A percentile compares a stretch with the other conserved stretches of the same genome.
These are phyloP conservation scores for Oenanthe melanoleuca DNA, from an alignment of 2,113 vertebrate species.

Conservation along the genomic window DNA sequence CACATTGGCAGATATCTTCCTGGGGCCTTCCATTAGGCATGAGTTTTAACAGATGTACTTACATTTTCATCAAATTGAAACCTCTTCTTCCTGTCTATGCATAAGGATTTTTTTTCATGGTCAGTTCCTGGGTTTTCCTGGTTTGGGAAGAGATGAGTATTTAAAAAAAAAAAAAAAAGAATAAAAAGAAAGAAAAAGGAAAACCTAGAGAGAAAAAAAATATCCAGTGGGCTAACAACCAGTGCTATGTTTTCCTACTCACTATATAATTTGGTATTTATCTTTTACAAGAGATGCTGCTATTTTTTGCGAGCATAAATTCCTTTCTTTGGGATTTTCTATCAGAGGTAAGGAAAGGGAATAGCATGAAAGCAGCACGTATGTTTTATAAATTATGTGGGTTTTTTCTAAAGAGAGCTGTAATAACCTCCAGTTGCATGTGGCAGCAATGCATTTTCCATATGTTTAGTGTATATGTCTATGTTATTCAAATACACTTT, in stretches of 20 bases:
- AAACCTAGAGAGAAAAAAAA: neutral
- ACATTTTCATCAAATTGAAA: neutral
- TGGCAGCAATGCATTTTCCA: constrained; percentile 24
- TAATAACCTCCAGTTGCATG: neutral
- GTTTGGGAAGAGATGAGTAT: neutral
- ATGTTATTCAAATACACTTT: neutral
- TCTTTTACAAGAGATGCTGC: constrained; percentile 30
- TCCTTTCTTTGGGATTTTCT: constrained; percentile 15
- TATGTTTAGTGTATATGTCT: neutral
- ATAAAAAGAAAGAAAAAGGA: neutral
- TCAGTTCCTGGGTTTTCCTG: neutral
- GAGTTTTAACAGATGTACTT: neutral
- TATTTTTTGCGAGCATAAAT: neutral
- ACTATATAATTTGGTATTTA: neutral
- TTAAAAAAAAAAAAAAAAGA: neutral
- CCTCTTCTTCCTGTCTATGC: neutral
- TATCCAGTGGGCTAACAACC: too few species aligned
- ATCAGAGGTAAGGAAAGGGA: neutral
- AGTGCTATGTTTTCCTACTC: neutral
- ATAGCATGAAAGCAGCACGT: neutral
- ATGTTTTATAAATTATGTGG: constrained; percentile 32
- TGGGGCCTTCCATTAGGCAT: neutral
- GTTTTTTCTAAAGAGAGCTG: neutral
- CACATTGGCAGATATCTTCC: neutral
- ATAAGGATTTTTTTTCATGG: neutral